These are phyloP conservation scores for Thymelicus acteon DNA, from an alignment of 2,888 invertebrate species.

Conservation along the genomic window DNA sequence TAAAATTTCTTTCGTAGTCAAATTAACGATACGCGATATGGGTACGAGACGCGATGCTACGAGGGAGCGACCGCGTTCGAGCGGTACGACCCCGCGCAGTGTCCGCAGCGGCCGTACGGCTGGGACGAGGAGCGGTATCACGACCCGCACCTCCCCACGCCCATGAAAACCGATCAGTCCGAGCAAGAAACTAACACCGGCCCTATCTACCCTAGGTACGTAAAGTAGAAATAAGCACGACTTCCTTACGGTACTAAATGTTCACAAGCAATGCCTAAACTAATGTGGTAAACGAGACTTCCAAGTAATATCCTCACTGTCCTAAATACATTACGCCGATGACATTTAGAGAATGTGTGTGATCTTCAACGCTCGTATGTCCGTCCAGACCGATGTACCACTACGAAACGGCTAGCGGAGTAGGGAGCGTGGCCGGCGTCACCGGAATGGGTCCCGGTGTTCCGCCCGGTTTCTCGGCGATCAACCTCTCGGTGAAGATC, in stretches of 20 bases:
- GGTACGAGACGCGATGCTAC: conserved; percentile 81
- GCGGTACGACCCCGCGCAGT: conserved; percentile 81
- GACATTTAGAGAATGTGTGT: conserved; percentile 5
- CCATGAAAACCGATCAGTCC: conserved; percentile 88
- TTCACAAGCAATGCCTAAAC: conserved; percentile 48
- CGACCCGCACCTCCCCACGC: conserved; percentile 84
- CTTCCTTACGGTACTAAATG: conserved; percentile 6
- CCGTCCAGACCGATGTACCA: conserved; percentile 91
- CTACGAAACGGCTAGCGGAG: conserved; percentile 86
- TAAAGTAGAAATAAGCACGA: conserved; percentile 40
- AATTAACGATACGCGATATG: conserved; percentile 86
- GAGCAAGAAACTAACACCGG: conserved; percentile 88
- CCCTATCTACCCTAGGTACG: conserved; percentile 90
- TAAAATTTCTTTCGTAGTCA: conserved; percentile 58
- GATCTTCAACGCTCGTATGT: conserved; percentile 46
- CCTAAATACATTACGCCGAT: background rate
- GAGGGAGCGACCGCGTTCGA: conserved; percentile 82
- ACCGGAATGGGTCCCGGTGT: conserved; percentile 87
- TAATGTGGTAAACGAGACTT: conserved; percentile 80
- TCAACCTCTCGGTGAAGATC: conserved; percentile 94
- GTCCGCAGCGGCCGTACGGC: conserved; percentile 79
- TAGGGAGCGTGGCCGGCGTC: conserved; percentile 86
- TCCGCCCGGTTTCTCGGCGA: conserved; percentile 91
- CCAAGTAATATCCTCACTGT: conserved; percentile 11
- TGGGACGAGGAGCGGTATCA: conserved; percentile 86